Base-by-base conservation (phyloP, 2,113 vertebrate species). In the Platycercus adscitus region DNA sequence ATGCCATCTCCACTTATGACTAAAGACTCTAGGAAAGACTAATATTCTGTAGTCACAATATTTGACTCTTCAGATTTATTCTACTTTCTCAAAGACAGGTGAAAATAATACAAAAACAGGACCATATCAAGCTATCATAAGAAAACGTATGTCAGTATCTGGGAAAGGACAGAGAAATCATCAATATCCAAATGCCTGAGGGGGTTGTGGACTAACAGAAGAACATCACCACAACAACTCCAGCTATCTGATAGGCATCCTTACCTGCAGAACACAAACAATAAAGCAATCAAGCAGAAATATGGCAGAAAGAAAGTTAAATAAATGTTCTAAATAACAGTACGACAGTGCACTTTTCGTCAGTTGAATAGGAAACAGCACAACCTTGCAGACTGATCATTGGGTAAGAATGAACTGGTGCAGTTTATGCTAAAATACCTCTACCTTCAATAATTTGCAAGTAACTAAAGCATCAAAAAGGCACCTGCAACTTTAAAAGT, bases 201-300 rank as follows among this genome's bases (percentile, higher is more conserved):
- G n/a, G 56, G 52, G 39, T n/a, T 88, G 50, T n/a, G 29, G 43
- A 63, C 85, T 86, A 96, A 90, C 5, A 88, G 79, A 58, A 91
- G 91, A 95, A 52, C 18, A 80, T 21, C 72, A 83, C 15, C 68
- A 84, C 64, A 84, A 95, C 35, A 84, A 90, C 46, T 96, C 65
- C 91, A 92, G 65, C 52, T 94, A 96, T 81, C 84, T 90, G 80
- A 81, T 9, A 84, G 70, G 82, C 56, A 93, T 88, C 71, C 92
- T 97, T 96, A 93, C 90, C 96, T 97, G 93, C 39, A 83, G 92
- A 94, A 96, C 86, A 96, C 77, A 92, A 91, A 96, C 44, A 92
- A 88, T 39, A 95, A 80, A 88, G 79, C 50, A 87, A 92, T 92
- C 69, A 86, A 86, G 60, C 33, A 49, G 80, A 47, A 85, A 92